Conservation (phyloP, 1,140 invertebrate genomes). For the Cardiocondyla obscurior region DNA sequence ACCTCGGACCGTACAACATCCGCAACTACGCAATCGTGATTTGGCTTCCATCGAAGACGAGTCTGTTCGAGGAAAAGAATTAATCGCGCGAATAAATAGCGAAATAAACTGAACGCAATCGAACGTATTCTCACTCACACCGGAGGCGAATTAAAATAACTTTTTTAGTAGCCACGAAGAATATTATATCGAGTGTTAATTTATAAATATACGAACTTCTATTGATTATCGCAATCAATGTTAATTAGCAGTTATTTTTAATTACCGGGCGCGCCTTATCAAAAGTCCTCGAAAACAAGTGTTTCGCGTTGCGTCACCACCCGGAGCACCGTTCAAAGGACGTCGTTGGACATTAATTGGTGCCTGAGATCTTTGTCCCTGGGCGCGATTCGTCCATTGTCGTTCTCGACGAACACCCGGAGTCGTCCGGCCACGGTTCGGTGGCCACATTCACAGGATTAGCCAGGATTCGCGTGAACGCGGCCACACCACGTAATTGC, state of each 20-base stretch:
- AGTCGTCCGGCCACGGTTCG: slow-evolving; percentile 77
- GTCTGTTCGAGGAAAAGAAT: neutral
- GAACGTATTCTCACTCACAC: neutral
- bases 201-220: neutral
- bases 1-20: neutral
- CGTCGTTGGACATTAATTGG: slow-evolving; percentile 80
- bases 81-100: neutral
- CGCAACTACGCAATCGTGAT: neutral
- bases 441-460: slow-evolving; percentile 79
- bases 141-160: neutral
- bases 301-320: slow-evolving; percentile 43
- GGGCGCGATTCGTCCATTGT: slow-evolving; percentile 78
- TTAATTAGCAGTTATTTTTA: slow-evolving; percentile 62
- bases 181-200: neutral
- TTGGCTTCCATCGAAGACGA: neutral
- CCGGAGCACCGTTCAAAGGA: slow-evolving; percentile 60
- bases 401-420: slow-evolving; percentile 66
- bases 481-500: slow-evolving; percentile 78
- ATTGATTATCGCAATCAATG: slow-evolving; percentile 2
- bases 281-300: slow-evolving; percentile 30
- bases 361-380: slow-evolving; percentile 78
- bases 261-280: neutral
- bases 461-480: slow-evolving; percentile 76
- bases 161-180: too few species aligned
- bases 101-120: neutral